A percentile compares a stretch with the other conserved stretches of the same genome.
Evolutionary conservation across 2,113 vertebrate genomes (phyloP).

Genomic region (Gnathonemus echidnorhynchus): DNA sequence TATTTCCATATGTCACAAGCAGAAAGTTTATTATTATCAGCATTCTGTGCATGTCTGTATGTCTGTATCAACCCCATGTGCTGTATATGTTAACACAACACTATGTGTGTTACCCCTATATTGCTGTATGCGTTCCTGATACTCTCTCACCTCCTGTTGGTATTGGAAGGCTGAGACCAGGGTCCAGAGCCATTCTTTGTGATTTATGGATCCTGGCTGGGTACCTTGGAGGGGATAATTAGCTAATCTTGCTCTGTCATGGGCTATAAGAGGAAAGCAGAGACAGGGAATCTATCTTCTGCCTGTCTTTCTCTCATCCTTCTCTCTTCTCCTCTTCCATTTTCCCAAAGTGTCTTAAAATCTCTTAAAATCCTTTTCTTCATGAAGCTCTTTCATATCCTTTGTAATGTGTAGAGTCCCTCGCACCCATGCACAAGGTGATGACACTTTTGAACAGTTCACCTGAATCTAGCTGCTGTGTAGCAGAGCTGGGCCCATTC

Average conservation of each 20-base stretch:
- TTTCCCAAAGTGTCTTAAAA: not conserved
- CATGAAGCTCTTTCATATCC: slow-evolving; percentile 5
- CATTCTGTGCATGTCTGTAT: not conserved
- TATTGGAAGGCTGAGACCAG: not conserved
- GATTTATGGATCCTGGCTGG: slow-evolving; percentile 63
- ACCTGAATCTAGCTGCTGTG: not conserved
- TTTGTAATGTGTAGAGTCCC: not conserved
- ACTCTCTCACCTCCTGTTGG: not conserved
- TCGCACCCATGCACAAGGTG: not conserved
- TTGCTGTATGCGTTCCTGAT: not conserved
- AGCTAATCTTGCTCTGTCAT: slow-evolving; percentile 67
- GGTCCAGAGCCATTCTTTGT: slow-evolving; percentile 32
- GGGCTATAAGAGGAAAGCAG: slow-evolving; percentile 55
- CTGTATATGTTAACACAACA: not conserved
- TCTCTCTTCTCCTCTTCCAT: not conserved
- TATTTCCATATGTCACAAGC: not conserved
- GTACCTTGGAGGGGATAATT: slow-evolving; percentile 65
- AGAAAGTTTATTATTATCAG: not conserved
- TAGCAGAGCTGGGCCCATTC: not conserved
- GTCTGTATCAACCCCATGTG: not conserved
- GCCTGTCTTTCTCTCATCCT: not conserved
- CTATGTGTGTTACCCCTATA: not conserved
- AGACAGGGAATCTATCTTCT: slow-evolving; percentile 67
- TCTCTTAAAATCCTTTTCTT: not conserved
- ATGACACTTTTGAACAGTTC: not conserved